Evolutionary conservation across 2,888 invertebrate species (phyloP), one percentile per base, ranked within the genome.

Genomic region (Mayetiola destructor): DNA sequence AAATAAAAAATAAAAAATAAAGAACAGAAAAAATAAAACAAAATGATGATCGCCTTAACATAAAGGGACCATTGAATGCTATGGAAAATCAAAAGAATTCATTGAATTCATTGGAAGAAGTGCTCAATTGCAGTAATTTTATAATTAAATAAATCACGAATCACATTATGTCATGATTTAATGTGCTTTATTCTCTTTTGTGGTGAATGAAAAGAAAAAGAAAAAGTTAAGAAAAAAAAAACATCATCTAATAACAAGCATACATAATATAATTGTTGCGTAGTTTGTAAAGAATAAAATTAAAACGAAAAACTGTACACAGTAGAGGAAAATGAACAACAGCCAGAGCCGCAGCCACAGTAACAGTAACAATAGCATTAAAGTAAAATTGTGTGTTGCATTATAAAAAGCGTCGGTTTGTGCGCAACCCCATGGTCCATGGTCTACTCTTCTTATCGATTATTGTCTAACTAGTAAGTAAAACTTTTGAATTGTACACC

Each of bases 101-200:
- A 23, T 21, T 27, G n/a, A 27, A 27, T 27, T 23, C 48, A n/a
- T 27, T 27, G 27, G 48, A 48, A 48, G 29, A 27, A 48, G 48
- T 48, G 48, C 48, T 48, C 48, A 48, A 48, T 48, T 48, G 48
- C 48, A 48, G 48, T 48, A 48, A 48, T 48, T 48, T 48, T 48
- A 48, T 48, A 48, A 48, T 48, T 48, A 48, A 48, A 48, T 48
- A 48, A 48, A 48, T 48, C 48, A 48, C 48, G 48, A 48, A 48
- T 48, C 48, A 48, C 23, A 48, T 48, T 48, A 48, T 48, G 48
- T 48, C 48, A 48, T 48, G 48, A 48, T 48, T 48, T 27, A 48
- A 27, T 48, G 48, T 48, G 27, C 16, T 27, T 48, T 27, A 48
- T 48, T 48, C 27, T 4, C 10, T 42, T 9, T 48, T 48, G 48